A percentile compares a stretch with the other conserved stretches of the same genome.
Evolutionary conservation across 2,797 vertebrate species (phyloP).

Genomic region (Tenualosa ilisha): DNA sequence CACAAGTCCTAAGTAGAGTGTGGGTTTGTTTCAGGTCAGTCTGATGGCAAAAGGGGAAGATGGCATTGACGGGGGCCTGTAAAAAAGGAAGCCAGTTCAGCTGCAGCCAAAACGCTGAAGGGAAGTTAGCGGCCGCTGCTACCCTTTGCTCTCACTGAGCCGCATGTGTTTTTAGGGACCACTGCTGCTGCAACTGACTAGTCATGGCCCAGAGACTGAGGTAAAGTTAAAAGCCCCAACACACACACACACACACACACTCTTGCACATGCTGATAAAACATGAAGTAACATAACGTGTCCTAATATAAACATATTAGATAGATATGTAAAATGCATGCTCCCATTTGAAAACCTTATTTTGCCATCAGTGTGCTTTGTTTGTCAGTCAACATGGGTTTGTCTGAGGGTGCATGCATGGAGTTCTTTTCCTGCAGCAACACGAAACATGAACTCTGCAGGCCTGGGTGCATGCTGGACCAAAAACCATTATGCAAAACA

Average conservation of each 20-base stretch:
- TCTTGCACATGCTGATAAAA: background rate
- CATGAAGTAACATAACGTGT: background rate
- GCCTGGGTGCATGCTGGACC: background rate
- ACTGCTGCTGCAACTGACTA: background rate
- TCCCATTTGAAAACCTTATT: background rate
- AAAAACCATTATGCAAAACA: background rate
- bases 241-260: background rate
- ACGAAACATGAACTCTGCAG: background rate
- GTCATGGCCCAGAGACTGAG: background rate
- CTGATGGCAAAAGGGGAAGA: background rate
- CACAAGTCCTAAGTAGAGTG: background rate
- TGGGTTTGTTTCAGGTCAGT: background rate
- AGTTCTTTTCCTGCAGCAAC: background rate
- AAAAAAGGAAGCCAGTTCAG: background rate
- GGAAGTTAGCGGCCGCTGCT: background rate
- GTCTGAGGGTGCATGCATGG: background rate
- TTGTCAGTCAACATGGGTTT: background rate
- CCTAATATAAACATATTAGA: background rate
- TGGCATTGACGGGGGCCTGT: background rate
- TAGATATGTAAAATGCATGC: background rate
- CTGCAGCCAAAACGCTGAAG: background rate
- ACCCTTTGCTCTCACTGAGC: background rate
- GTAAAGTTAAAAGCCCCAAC: background rate
- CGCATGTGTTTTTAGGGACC: background rate
- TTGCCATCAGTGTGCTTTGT: background rate